Evolutionary conservation across 2,888 invertebrate species (phyloP).

Genomic region (Cheilosia pagana): DNA sequence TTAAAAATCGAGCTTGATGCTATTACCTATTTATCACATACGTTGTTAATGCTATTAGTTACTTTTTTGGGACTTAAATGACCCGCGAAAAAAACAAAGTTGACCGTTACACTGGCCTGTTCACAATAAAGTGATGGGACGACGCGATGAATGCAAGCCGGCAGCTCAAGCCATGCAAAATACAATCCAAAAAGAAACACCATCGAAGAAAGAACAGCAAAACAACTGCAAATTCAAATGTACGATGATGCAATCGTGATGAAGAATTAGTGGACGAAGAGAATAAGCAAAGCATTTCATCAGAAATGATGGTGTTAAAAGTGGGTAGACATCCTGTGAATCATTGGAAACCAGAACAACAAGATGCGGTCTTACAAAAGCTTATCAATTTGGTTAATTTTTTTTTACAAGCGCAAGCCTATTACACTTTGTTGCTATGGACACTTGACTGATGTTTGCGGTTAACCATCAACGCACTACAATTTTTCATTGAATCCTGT

Average conservation of each 20-base stretch:
- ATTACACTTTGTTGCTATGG: no score
- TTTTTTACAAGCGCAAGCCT: no score
- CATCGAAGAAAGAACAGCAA: neutral
- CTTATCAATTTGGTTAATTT: no score
- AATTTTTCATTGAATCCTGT: no score
- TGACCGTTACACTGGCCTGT: neutral
- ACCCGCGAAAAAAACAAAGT: neutral
- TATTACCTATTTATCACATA: no score
- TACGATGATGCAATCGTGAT: neutral
- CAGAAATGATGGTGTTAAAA: neutral
- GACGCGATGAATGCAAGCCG: neutral
- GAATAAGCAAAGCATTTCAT: neutral
- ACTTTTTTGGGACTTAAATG: neutral
- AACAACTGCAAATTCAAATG: neutral
- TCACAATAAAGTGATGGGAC: neutral
- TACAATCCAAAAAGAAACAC: neutral
- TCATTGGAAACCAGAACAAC: no score
- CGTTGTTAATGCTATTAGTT: no score
- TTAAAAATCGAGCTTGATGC: no score
- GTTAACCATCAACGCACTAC: no score
- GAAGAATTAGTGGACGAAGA: neutral
- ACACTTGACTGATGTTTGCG: no score
- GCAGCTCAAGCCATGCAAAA: no score
- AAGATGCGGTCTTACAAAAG: no score
- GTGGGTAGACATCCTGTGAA: neutral